A percentile compares a stretch with the other conserved stretches of the same genome.
These are phyloP conservation scores for Acanthisitta chloris DNA, from an alignment of 2,113 vertebrate genomes.

Conservation along the genomic window DNA sequence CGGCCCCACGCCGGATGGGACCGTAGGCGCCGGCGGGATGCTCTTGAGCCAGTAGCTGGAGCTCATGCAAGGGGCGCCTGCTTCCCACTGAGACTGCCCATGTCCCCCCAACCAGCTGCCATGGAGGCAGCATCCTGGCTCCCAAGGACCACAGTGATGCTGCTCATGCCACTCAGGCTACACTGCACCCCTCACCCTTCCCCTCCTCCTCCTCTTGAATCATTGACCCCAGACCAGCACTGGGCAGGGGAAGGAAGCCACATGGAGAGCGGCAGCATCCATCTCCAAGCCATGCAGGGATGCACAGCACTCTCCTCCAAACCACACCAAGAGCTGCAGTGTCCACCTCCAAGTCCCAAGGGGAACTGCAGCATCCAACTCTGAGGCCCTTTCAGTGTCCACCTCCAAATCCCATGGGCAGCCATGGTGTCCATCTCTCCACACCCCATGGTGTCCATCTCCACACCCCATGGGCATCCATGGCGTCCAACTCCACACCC, in stretches of 20 bases:
- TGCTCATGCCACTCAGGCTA: not conserved
- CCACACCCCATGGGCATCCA: not conserved
- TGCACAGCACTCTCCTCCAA: not conserved
- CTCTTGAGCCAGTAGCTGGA: rapidly evolving
- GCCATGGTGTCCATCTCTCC: not conserved
- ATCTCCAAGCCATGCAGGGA: not conserved
- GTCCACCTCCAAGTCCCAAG: not conserved
- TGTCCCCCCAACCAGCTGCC: rapidly evolving
- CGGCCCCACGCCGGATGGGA: rapidly evolving
- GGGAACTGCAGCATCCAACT: not conserved
- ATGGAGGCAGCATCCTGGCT: not conserved
- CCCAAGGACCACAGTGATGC: not conserved
- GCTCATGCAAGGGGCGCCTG: rapidly evolving
- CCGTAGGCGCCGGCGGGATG: rapidly evolving
- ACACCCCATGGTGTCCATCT: too few species aligned
- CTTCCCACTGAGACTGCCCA: not conserved
- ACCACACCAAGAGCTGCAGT: not conserved
- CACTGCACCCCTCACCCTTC: not conserved
- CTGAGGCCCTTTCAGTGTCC: not conserved
- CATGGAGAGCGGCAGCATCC: rapidly evolving
- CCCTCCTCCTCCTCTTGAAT: not conserved
- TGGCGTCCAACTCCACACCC: not conserved
- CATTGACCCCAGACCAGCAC: not conserved
- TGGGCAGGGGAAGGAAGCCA: not conserved
- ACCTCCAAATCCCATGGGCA: not conserved